Conservation (phyloP, 1,140 invertebrate genomes). For the Yoshiicerus persimilis region DNA sequence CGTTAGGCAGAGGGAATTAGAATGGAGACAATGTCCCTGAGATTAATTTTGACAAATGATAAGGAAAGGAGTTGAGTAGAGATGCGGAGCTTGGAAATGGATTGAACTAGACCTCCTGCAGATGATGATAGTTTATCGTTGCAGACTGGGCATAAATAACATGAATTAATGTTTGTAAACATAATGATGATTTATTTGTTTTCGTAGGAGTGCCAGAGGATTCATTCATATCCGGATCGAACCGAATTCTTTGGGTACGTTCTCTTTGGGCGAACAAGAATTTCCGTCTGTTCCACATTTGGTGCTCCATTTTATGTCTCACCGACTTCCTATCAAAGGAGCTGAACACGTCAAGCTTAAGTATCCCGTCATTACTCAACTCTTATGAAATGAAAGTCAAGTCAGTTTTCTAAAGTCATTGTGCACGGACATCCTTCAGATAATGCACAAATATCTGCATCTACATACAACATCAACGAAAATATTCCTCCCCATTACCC, state of each 20-base stretch:
- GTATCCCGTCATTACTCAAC: constrained; percentile 46
- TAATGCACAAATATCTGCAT: not conserved
- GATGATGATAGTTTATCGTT: not conserved
- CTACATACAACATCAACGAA: not conserved
- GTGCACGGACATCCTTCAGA: not conserved
- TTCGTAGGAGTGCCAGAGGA: constrained; percentile 80
- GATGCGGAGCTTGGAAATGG: not conserved
- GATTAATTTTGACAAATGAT: not conserved
- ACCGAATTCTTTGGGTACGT: constrained; percentile 56
- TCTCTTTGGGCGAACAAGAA: constrained; percentile 47
- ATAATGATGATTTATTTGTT: constrained; percentile 47
- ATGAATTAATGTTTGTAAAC: not conserved
- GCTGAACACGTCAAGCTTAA: constrained; percentile 70
- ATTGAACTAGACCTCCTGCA: not conserved
- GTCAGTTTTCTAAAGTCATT: not conserved
- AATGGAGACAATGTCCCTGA: not conserved
- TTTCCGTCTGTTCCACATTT: constrained; percentile 75
- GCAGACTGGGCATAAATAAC: constrained; percentile 1
- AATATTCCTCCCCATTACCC: not conserved
- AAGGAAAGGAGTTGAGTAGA: not conserved
- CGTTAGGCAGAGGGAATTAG: too few relatives aligned
- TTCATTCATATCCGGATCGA: constrained; percentile 96
- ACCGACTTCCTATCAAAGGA: constrained; percentile 87
- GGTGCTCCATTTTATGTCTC: constrained; percentile 88
- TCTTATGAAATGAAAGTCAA: constrained; percentile 28